phyloP scores from a whole-genome alignment of 2,113 vertebrate genomes.

The Ondatra zibethicus region DNA sequence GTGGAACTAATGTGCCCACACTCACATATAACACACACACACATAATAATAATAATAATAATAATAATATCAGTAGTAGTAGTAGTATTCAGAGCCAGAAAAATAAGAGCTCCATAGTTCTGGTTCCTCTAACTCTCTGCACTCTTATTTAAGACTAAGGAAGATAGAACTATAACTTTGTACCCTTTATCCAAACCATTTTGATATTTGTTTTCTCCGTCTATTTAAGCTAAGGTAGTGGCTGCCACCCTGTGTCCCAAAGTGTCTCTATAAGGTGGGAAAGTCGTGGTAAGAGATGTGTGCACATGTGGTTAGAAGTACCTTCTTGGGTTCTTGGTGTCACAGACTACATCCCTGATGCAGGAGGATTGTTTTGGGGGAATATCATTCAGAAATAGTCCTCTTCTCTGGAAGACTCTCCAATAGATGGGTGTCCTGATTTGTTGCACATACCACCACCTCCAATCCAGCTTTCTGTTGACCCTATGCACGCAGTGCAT shows the following conservation, averaged over 20 bases:
- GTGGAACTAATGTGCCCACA: not conserved
- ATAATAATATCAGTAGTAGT: not conserved
- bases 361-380: not conserved
- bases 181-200: not conserved
- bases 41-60: not conserved
- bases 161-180: conserved; percentile 10
- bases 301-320: not conserved
- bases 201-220: not conserved
- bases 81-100: not conserved
- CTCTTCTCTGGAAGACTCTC: not conserved
- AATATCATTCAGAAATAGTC: not conserved
- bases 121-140: not conserved
- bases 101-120: not conserved
- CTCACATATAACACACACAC: not conserved
- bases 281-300: not conserved
- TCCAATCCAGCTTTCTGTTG: not conserved
- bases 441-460: not conserved
- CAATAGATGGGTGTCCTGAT: not conserved
- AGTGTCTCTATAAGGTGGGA: not conserved
- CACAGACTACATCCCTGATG: not conserved
- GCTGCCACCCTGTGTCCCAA: not conserved
- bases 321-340: not conserved
- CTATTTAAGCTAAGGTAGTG: not conserved
- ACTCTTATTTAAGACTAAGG: not conserved
- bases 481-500: not conserved